A percentile compares a stretch with the other conserved stretches of the same genome.
Conservation (phyloP, 2,113 vertebrate genomes). For the Eclectus roratus region DNA sequence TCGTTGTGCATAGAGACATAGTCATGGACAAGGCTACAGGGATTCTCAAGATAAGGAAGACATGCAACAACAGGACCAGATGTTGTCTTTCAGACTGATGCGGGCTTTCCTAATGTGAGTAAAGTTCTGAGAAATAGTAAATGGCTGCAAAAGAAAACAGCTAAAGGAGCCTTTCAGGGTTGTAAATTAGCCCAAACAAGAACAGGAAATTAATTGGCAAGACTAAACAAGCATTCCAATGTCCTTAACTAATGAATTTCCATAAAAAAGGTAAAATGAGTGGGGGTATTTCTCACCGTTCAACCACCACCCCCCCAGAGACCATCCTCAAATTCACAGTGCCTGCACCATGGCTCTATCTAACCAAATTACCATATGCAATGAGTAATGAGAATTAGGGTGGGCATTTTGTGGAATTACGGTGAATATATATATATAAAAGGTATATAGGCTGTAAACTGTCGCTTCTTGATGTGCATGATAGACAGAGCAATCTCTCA, state of each 20-base stretch:
- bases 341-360: background rate
- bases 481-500: background rate
- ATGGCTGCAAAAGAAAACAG: background rate
- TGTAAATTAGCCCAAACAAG: background rate
- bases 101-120: background rate
- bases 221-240: background rate
- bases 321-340: background rate
- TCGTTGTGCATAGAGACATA: background rate
- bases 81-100: background rate
- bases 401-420: background rate
- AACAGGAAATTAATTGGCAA: background rate
- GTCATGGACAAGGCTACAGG: background rate
- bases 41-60: background rate
- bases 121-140: background rate
- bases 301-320: background rate
- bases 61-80: background rate
- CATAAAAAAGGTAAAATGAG: background rate
- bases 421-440: background rate
- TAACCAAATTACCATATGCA: background rate
- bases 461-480: background rate
- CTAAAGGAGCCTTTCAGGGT: background rate
- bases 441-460: background rate
- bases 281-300: background rate
- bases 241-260: background rate
- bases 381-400: background rate